These are phyloP conservation scores for Babylonia areolata DNA, from an alignment of 1,140 invertebrate species.

Conservation along the genomic window DNA sequence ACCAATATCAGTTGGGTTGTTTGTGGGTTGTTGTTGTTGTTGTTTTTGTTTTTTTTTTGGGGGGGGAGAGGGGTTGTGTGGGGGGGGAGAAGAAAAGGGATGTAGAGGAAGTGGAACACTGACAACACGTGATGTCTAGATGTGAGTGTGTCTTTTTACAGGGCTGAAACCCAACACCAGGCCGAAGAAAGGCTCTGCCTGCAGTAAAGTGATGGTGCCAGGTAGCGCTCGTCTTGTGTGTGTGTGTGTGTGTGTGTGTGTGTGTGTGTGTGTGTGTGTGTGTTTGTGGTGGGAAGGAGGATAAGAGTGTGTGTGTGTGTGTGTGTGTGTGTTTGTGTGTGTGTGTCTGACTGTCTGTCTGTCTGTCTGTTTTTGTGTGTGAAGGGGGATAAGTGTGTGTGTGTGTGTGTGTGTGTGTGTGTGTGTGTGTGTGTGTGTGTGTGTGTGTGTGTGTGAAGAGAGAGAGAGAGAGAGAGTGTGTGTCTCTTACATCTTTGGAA, in stretches of 20 bases:
- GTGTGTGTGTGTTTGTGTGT: constrained; percentile 6
- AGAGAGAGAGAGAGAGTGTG: not conserved
- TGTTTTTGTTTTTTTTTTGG: too few species aligned
- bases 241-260: constrained; percentile 3
- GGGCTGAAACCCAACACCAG: not conserved
- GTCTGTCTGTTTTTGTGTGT: not conserved
- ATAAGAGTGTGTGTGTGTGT: not conserved
- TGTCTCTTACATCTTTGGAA: not conserved
- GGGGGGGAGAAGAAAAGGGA: not conserved
- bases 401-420: constrained; percentile 8
- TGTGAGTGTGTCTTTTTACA: too few species aligned
- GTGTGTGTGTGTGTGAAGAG: not conserved
- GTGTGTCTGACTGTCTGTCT: not conserved
- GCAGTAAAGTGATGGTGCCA: not conserved
- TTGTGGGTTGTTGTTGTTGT: too few species aligned
- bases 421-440: not conserved
- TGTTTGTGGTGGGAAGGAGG: too few species aligned
- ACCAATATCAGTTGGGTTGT: too few species aligned
- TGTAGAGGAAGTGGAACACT: too few species aligned
- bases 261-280: constrained; percentile 22
- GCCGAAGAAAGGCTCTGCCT: constrained; percentile 10
- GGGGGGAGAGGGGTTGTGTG: too few species aligned
- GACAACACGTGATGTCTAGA: too few species aligned
- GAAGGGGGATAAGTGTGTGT: not conserved
- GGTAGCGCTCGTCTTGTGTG: not conserved